Conservation (phyloP, 2,797 vertebrate genomes). For the Carduelis carduelis region DNA sequence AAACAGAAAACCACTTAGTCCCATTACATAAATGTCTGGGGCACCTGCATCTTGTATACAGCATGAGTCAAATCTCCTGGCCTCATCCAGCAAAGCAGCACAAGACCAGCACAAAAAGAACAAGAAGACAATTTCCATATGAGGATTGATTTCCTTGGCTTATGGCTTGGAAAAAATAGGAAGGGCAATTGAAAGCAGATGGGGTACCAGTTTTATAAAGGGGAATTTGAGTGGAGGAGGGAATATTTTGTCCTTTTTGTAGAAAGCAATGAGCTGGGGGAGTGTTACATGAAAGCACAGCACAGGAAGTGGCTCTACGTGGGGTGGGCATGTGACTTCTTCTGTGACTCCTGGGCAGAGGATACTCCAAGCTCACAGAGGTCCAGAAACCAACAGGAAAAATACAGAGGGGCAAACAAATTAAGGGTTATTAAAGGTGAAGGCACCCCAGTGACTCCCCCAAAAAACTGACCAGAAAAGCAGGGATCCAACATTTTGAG, state of each 20-base stretch:
- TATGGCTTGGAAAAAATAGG: neutral
- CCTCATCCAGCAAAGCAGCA: neutral
- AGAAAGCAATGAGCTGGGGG: neutral
- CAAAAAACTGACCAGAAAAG: neutral
- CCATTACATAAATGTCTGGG: neutral
- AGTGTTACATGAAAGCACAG: neutral
- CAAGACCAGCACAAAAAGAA: neutral
- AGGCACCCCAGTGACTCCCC: neutral
- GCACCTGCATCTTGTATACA: neutral
- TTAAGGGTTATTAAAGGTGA: neutral
- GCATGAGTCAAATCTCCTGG: neutral
- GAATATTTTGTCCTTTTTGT: neutral
- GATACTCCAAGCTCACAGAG: neutral
- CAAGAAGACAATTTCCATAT: neutral
- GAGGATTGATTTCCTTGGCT: neutral
- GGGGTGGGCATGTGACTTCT: rapidly evolving
- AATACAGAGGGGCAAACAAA: neutral
- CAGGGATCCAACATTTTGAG: neutral
- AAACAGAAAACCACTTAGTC: neutral
- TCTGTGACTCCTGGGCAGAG: neutral
- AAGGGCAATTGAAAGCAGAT: neutral
- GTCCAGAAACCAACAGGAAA: neutral
- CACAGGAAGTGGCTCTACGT: neutral
- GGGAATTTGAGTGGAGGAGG: neutral
- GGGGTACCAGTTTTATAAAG: neutral